These are phyloP conservation scores for Tethea ocularis DNA, from an alignment of 2,888 invertebrate genomes.

Conservation along the genomic window DNA sequence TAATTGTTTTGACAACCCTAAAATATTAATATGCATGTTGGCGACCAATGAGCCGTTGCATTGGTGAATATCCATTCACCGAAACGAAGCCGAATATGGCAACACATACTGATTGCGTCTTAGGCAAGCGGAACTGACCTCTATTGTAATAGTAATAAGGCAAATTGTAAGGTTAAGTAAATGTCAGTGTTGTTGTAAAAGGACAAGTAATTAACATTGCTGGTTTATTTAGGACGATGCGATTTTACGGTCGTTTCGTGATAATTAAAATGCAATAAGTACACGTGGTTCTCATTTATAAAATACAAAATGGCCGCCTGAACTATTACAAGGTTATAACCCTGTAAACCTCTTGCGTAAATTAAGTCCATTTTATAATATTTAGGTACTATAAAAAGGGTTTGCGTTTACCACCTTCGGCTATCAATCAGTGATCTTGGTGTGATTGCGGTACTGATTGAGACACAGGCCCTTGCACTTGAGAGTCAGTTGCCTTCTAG, in stretches of 20 bases:
- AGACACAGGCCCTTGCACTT: too few relatives aligned
- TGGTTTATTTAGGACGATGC: slow-evolving; percentile 17
- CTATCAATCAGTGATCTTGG: too few relatives aligned
- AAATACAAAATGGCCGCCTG: background rate
- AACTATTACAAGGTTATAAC: background rate
- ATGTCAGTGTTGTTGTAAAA: slow-evolving; percentile 33
- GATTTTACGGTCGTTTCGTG: slow-evolving; percentile 16
- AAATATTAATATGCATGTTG: slow-evolving; percentile 19
- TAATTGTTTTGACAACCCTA: background rate
- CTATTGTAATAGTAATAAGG: slow-evolving; percentile 38
- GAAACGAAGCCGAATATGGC: slow-evolving; percentile 7
- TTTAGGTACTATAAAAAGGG: too few relatives aligned
- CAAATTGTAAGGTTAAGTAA: slow-evolving; percentile 32
- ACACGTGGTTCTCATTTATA: background rate
- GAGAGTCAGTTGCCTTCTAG: too few relatives aligned
- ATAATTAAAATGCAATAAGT: background rate
- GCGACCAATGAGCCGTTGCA: slow-evolving; percentile 18
- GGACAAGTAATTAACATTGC: slow-evolving; percentile 27
- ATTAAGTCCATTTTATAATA: too few relatives aligned
- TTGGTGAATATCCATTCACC: slow-evolving; percentile 12
- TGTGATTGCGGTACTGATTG: too few relatives aligned
- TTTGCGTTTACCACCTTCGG: too few relatives aligned
- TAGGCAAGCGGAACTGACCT: slow-evolving; percentile 39
- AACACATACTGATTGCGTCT: slow-evolving; percentile 19
- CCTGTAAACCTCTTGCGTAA: too few relatives aligned